A percentile compares a stretch with the other conserved stretches of the same genome.
phyloP scores from a whole-genome alignment of 1,140 invertebrate species.

The Lepidurus apus region DNA sequence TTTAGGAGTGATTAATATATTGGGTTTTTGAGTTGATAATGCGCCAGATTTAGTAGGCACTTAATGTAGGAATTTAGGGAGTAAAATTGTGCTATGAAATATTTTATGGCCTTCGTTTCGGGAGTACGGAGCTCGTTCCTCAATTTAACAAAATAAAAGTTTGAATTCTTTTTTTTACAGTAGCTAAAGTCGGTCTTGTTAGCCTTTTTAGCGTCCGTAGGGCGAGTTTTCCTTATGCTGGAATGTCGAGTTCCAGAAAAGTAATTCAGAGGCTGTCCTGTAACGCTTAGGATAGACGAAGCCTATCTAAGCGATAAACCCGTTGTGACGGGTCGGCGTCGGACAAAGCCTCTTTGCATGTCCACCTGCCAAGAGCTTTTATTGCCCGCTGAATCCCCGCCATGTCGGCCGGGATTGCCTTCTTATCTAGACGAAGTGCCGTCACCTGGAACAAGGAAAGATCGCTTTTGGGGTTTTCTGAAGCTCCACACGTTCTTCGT shows the following conservation, averaged over 20 bases:
- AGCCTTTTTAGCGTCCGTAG: neutral
- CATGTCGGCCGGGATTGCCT: conserved; percentile 11
- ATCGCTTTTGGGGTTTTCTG: neutral
- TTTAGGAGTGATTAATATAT: no score
- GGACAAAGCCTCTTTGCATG: conserved; percentile 21
- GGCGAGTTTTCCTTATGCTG: neutral
- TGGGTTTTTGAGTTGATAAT: no score
- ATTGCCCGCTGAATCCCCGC: conserved; percentile 18
- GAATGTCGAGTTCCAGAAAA: neutral
- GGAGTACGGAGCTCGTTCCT: neutral
- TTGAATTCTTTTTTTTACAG: neutral
- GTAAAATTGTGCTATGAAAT: no score
- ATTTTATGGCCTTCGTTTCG: neutral
- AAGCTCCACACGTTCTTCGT: neutral
- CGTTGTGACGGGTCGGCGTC: conserved; percentile 17
- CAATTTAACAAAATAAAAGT: neutral
- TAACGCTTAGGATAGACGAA: neutral
- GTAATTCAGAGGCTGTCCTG: conserved; percentile 18
- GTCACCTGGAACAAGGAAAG: conserved; percentile 21
- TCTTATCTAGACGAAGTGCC: conserved; percentile 21
- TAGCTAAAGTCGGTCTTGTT: neutral
- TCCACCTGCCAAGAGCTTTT: conserved; percentile 21
- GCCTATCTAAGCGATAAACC: conserved; percentile 17
- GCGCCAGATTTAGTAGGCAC: no score
- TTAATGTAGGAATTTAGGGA: no score